A percentile compares a stretch with the other conserved stretches of the same genome.
These are phyloP conservation scores for Mythimna loreyi DNA, from an alignment of 2,888 invertebrate species.

Conservation along the genomic window DNA sequence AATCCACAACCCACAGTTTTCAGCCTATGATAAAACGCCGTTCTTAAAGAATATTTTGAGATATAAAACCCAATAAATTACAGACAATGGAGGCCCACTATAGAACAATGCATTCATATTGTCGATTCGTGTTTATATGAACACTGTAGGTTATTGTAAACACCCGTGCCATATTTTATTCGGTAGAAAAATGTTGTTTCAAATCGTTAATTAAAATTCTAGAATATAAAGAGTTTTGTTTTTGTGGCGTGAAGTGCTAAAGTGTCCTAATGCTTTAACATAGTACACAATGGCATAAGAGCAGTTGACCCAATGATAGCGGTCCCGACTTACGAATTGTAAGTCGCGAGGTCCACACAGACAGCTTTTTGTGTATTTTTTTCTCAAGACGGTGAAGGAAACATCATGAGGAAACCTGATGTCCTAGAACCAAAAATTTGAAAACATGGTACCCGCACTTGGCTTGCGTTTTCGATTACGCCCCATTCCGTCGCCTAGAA, in stretches of 20 bases:
- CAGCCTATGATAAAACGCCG: constrained; percentile 15
- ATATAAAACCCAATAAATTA: constrained; percentile 47
- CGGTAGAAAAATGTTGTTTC: constrained; percentile 39
- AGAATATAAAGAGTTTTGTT: constrained; percentile 16
- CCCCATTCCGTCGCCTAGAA: too few relatives aligned
- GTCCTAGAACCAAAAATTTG: too few relatives aligned
- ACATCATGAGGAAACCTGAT: too few relatives aligned
- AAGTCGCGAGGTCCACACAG: too few relatives aligned
- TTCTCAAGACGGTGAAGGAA: too few relatives aligned
- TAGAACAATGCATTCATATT: constrained; percentile 64
- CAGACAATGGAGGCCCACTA: constrained; percentile 51
- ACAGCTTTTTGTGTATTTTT: too few relatives aligned
- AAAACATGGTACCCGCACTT: too few relatives aligned
- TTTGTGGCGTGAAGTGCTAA: constrained; percentile 1
- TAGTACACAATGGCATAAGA: too few relatives aligned
- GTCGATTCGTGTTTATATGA: constrained; percentile 58
- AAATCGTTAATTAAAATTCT: constrained; percentile 12
- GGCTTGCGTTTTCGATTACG: too few relatives aligned
- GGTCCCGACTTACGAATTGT: too few relatives aligned
- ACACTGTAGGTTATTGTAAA: constrained; percentile 53
- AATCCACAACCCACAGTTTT: constrained; percentile 15
- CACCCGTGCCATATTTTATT: constrained; percentile 49
- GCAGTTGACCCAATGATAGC: too few relatives aligned
- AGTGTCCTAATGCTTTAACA: too few relatives aligned
- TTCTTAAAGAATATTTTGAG: constrained; percentile 46